Percentiles rank a stretch among this genome's conserved stretches.
Evolutionary conservation across 1,140 invertebrate genomes (phyloP).

Genomic region (Lethocerus indicus): DNA sequence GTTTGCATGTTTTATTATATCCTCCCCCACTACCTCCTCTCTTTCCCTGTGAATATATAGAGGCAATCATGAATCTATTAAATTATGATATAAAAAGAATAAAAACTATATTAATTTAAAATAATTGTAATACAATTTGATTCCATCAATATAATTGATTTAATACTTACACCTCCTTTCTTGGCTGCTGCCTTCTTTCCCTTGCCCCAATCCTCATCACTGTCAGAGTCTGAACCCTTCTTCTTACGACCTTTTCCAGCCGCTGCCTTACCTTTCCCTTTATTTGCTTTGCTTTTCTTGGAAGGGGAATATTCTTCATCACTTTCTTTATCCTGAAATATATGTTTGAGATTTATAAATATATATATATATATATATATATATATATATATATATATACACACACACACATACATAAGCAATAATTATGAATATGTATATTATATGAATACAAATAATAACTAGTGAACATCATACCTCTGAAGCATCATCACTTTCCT

Average conservation of each 20-base stretch:
- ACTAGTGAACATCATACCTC: conserved; percentile 22
- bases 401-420: neutral
- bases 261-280: conserved; percentile 29
- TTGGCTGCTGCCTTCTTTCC: conserved; percentile 29
- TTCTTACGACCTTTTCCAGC: conserved; percentile 44
- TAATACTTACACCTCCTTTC: conserved; percentile 21
- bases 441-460: no score
- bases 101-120: neutral
- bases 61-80: no score
- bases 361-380: neutral
- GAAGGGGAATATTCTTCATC: conserved; percentile 52
- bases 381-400: neutral
- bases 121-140: neutral
- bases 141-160: neutral
- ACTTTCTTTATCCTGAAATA: conserved; percentile 32
- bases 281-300: conserved; percentile 31
- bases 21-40: conserved; percentile 38
- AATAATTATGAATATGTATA: no score
- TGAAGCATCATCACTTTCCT: conserved; percentile 34
- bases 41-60: conserved; percentile 26
- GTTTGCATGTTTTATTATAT: conserved; percentile 61
- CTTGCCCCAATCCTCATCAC: conserved; percentile 62
- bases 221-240: conserved; percentile 55
- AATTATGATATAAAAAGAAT: no score
- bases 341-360: neutral